Conservation (phyloP, 1,140 invertebrate species). For the Globodera ellingtonae region DNA sequence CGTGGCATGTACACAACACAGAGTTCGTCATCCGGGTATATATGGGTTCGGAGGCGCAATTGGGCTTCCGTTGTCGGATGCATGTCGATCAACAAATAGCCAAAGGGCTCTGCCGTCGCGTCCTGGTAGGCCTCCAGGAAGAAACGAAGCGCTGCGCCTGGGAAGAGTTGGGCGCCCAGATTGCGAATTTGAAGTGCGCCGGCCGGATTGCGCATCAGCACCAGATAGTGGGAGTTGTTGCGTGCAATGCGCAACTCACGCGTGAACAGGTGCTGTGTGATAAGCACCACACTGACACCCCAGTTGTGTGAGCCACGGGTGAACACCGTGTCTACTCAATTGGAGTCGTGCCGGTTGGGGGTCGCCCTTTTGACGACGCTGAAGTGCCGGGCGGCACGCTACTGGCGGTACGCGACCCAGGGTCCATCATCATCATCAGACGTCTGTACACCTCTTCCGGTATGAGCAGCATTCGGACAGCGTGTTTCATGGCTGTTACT, state of each 20-base stretch:
- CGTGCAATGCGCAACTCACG: slow-evolving; percentile 37
- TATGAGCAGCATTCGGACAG: too few species aligned
- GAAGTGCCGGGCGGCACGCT: too few species aligned
- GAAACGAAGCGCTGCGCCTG: slow-evolving; percentile 6
- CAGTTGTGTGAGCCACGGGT: slow-evolving; percentile 26
- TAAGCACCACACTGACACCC: background rate
- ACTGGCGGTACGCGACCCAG: too few species aligned
- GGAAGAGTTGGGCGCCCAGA: slow-evolving; percentile 24
- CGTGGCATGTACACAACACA: background rate
- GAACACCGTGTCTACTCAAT: too few species aligned
- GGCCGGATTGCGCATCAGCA: slow-evolving; percentile 41
- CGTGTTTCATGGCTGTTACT: too few species aligned
- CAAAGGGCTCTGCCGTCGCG: slow-evolving; percentile 29
- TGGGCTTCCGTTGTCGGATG: slow-evolving; percentile 21
- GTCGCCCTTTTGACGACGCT: too few species aligned
- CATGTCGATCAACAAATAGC: slow-evolving; percentile 34
- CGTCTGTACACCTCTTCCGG: too few species aligned
- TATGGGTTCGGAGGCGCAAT: slow-evolving; percentile 26
- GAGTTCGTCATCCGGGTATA: slow-evolving; percentile 29
- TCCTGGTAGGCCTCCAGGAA: slow-evolving; percentile 36
- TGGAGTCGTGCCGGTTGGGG: too few species aligned
- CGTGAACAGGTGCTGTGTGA: slow-evolving; percentile 29
- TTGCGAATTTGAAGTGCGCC: slow-evolving; percentile 35
- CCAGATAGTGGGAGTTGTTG: slow-evolving; percentile 34
- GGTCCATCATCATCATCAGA: too few species aligned